A percentile compares a stretch with the other conserved stretches of the same genome.
phyloP scores from a whole-genome alignment of 2,797 vertebrate genomes.

The Steatocranus sp. region DNA sequence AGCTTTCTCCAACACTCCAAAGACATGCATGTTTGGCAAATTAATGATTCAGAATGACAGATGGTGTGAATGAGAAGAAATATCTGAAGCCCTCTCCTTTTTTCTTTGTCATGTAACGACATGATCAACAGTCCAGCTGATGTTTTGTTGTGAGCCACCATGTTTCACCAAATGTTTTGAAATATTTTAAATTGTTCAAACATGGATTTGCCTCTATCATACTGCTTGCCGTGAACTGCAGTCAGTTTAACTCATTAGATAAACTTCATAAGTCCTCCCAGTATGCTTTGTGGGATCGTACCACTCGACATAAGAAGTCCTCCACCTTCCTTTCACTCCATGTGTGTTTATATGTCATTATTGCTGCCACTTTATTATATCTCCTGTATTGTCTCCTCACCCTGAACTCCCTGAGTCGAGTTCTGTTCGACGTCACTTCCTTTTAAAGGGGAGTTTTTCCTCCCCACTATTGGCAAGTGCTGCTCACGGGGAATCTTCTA shows the following conservation, averaged over 20 bases:
- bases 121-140: background rate
- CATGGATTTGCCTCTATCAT: background rate
- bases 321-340: background rate
- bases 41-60: rapidly evolving
- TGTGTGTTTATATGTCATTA: rapidly evolving
- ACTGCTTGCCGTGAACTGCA: rapidly evolving
- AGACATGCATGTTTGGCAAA: rapidly evolving
- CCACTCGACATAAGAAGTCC: background rate
- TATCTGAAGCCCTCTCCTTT: background rate
- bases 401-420: background rate
- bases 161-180: background rate
- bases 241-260: background rate
- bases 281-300: rapidly evolving
- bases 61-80: background rate
- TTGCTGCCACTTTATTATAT: rapidly evolving
- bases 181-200: background rate
- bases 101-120: background rate
- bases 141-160: background rate
- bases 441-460: background rate
- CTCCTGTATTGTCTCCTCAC: background rate
- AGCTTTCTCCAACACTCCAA: background rate
- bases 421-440: background rate
- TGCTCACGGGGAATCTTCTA: background rate
- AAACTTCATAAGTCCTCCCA: background rate
- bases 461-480: background rate